These are phyloP conservation scores for Saturnia japonica DNA, from an alignment of 2,888 invertebrate genomes.

Conservation along the genomic window DNA sequence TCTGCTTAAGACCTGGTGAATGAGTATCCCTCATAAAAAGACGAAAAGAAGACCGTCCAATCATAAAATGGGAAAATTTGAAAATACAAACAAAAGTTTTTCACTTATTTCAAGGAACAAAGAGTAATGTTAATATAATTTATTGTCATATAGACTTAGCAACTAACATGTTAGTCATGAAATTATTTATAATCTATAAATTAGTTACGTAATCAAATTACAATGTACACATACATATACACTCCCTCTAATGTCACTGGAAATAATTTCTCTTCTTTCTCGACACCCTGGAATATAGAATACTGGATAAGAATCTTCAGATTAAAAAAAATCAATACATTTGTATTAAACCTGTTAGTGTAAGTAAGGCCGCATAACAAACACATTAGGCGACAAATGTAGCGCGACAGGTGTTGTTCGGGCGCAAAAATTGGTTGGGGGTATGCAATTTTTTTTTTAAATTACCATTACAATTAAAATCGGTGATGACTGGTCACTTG, in stretches of 20 bases:
- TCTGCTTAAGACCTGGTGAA: too few species aligned
- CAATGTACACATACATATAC: not conserved
- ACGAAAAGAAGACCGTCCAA: too few species aligned
- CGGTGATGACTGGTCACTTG: too few species aligned
- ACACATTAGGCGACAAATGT: too few species aligned
- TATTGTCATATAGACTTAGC: not conserved
- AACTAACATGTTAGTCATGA: not conserved
- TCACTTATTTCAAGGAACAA: not conserved
- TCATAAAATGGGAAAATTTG: not conserved
- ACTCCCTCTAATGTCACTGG: constrained; percentile 37
- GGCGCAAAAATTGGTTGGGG: too few species aligned
- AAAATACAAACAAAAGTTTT: not conserved
- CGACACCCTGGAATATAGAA: constrained; percentile 52
- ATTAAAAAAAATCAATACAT: not conserved
- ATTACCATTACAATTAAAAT: too few species aligned
- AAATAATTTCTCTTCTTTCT: constrained; percentile 73
- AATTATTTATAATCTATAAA: not conserved
- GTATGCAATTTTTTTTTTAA: too few species aligned
- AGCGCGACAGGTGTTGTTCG: too few species aligned
- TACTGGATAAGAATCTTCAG: not conserved
- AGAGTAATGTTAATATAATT: not conserved
- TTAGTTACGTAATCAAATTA: not conserved
- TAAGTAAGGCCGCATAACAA: too few species aligned
- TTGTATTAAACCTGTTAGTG: not conserved
- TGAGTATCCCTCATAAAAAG: too few species aligned